Base-by-base conservation (phyloP, 2,113 vertebrate species). In the Ranitomeya imitator region DNA sequence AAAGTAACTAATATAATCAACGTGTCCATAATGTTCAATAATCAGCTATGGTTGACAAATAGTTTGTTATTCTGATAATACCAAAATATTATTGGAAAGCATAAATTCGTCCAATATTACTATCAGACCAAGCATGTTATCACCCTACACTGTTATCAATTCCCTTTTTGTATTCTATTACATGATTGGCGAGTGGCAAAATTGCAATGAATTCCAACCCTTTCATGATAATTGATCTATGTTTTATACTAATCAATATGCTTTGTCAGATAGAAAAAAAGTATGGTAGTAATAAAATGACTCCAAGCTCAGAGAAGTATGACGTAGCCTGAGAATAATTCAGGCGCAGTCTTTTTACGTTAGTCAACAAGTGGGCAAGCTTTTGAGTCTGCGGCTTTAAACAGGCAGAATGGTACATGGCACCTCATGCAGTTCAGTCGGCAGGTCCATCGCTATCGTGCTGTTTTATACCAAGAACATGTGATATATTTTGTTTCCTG, bases 401-500 rank as follows among this genome's bases (percentile, higher is more conserved):
- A 88, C 81, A 88, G 74, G 73, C 61, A 55, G 87, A 89, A 89
- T 85, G 87, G 82, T 85, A 85, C 73, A 89, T 79, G 82, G 81
- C 73, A 77, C 61, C 73, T 79, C 87, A 74, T 59, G 73, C 51
- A 3, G 74, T 79, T 84, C 81, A 78, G 60, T 84, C 87, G 84
- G 73, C 81, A 84, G 81, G 87, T 60, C 87, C 87, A 85, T 89
- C 74, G 82, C 73, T 21, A 69, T 63, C 87, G 63, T 69, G 87
- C 87, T 89, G 87, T 85, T 89, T 89, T 85, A 89, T 79, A 89
- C 87, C 87, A 89, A 85, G 81, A 79, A 78, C 61, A 89, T 89
- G 82, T 89, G 82, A 84, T 89, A 89, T 89, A 85, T 89, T 89
- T 89, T 89, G 87, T 85, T 85, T 89, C 78, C 60, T 45, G 87